Base-by-base conservation (phyloP, 2,888 invertebrate genomes). In the Drosophila longiperda region DNA sequence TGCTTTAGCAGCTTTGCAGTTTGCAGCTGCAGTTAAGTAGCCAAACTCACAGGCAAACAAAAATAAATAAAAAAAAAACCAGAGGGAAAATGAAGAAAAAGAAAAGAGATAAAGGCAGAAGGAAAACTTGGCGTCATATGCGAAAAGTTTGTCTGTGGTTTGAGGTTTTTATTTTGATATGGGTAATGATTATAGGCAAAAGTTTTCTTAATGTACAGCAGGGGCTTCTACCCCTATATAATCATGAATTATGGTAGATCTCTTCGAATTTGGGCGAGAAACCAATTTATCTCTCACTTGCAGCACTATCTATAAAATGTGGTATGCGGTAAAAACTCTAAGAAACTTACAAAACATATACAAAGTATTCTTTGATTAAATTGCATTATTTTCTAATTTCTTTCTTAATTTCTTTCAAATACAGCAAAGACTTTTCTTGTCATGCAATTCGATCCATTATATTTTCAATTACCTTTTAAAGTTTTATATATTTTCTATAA, bases 101-200 rank as follows among this genome's bases (percentile, higher is more conserved):
- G 38, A 11, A 62, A 64, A 65, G 29, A 20, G 29, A 32, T 45
- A 42, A 57, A 57, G 57, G 45, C 45, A 50, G 80, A 58, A 62
- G 65, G 63, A 69, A 86, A 88, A 86, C 83, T 85, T 85, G 89
- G 87, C 84, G 82, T 85, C 86, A 86, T 86, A 85, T 85, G 87
- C 80, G 87, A 83, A 85, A 85, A 85, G 87, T 85, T 85, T 88
- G 84, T 78, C 84, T 86, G 83, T 72, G 87, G 83, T 64, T 75
- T 78, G 71, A 17, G 78, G 74, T 67, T 74, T 83, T 72, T 73
- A 78, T 76, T 74, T 76, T 86, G 88, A 88, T 88, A 80, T 66
- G 78, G 84, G 67, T 78, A 86, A 83, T 87, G 83, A 88, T 78
- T 78, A 85, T 88, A 83, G 88, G 71, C 69, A 57, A 75, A 78